phyloP scores from a whole-genome alignment of 2,797 vertebrate species.

The Chromobotia macracanthus region DNA sequence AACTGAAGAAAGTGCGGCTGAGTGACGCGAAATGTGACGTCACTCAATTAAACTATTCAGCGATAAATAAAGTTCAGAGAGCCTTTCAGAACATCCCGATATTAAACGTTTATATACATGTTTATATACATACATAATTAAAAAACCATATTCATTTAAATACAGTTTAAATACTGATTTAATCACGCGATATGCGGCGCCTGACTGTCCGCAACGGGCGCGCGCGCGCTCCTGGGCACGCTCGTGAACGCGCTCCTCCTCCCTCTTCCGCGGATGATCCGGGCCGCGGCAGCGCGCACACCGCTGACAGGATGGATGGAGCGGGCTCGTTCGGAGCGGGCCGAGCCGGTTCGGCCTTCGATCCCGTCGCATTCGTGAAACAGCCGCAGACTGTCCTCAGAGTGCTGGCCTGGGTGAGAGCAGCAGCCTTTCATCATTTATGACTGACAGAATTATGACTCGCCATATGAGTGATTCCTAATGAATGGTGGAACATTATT shows the following conservation, averaged over 20 bases:
- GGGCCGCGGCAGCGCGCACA: constrained; percentile 47
- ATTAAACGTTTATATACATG: no score
- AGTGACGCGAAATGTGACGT: no score
- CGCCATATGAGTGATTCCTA: not conserved
- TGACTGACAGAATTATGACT: not conserved
- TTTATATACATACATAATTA: no score
- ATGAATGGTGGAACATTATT: not conserved
- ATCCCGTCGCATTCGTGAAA: constrained; percentile 86
- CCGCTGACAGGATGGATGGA: constrained; percentile 75
- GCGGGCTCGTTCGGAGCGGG: constrained; percentile 87
- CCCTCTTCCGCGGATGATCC: not conserved
- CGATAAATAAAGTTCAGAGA: no score
- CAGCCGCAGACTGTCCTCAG: constrained; percentile 90
- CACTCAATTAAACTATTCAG: no score
- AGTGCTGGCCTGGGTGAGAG: constrained; percentile 85
- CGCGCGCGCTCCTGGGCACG: not conserved
- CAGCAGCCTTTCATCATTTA: not conserved
- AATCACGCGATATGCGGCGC: no score
- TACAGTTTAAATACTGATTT: no score
- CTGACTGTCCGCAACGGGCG: constrained; percentile 1
- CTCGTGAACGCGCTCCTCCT: constrained; percentile 5
- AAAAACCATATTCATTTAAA: no score
- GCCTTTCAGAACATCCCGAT: no score
- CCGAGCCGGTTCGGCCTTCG: constrained; percentile 82
- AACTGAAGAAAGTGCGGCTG: no score